Evolutionary conservation across 2,113 vertebrate species (phyloP), one percentile per base, ranked within the genome.

Genomic region (Gadus chalcogrammus): DNA sequence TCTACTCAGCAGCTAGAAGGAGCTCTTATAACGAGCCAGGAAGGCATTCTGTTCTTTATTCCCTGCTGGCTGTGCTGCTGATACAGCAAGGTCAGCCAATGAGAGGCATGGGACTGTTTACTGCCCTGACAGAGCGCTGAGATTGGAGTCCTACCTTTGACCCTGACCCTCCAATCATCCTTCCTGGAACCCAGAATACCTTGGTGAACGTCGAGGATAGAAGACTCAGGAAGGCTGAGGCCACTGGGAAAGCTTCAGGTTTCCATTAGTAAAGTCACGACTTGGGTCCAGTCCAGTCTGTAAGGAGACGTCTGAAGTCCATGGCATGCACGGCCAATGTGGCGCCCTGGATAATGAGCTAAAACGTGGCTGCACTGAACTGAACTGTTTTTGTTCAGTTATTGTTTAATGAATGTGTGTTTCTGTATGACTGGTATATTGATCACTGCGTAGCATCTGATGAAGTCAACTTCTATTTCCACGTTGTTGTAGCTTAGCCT

Each of bases 1-100:
- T 78, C 80, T 72, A 82, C 83, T 83, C 76, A 80, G 69, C 58
- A 20, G 53, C 48, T 68, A 76, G 88, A 87, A 87, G 80, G 78
- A 88, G 84, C 84, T 78, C 79, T 73, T 81, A 79, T 89, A 80
- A 84, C 77, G 20, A 15, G 74, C 70, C 74, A 72, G 79, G 70
- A 88, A 88, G 82, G 78, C 75, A 87, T 88, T 87, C 67, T 68
- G 70, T 62, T 67, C 63, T 67, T 64, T 66, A n/a, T 38, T 64
- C 28, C 35, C 58, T 64, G 22, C 62, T 84, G 74, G 68, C 61
- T 71, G 60, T 72, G 71, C 64, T 72, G 71, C 64, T 77, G 76
- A 79, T 79, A 58, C 38, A 81, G 69, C 18, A 64, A 80, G 84
- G 82, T 82, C 79, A 84, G 74, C 80, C 79, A 83, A 73, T 68